These are phyloP conservation scores for Lobophora halterata DNA, from an alignment of 2,888 invertebrate genomes.

Conservation along the genomic window DNA sequence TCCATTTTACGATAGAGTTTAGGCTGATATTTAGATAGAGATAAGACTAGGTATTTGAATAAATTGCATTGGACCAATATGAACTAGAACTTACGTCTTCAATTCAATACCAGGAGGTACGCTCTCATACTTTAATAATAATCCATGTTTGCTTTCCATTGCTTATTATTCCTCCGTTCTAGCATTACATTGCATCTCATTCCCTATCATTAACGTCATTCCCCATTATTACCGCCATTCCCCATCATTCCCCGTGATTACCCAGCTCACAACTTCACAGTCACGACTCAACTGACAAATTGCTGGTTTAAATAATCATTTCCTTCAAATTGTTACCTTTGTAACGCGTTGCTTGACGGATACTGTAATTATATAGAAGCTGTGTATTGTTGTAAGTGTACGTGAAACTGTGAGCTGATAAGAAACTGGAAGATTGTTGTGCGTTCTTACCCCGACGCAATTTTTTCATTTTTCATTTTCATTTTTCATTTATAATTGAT, in stretches of 20 bases:
- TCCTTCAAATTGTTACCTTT: constrained; percentile 11
- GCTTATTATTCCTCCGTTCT: neutral
- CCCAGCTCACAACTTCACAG: constrained; percentile 11
- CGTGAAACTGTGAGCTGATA: no score
- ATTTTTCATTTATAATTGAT: neutral
- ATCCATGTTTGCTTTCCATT: neutral
- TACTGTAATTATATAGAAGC: constrained; percentile 8
- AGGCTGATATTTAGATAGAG: no score
- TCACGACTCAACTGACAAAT: constrained; percentile 13
- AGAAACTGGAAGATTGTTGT: no score
- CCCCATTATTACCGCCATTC: neutral
- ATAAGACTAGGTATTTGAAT: no score
- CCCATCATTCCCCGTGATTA: constrained; percentile 17
- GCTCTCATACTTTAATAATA: no score
- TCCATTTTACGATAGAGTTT: no score
- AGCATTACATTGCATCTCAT: constrained; percentile 3
- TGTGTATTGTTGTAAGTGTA: no score
- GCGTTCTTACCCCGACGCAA: no score
- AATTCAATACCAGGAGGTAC: constrained; percentile 8
- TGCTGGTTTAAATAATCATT: constrained; percentile 4
- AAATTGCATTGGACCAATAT: no score
- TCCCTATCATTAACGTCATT: constrained; percentile 5
- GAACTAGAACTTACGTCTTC: no score
- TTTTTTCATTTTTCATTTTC: no score
- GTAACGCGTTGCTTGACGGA: constrained; percentile 8